Conservation (phyloP, 2,888 invertebrate genomes). For the Caenorhabditis wallacei region DNA sequence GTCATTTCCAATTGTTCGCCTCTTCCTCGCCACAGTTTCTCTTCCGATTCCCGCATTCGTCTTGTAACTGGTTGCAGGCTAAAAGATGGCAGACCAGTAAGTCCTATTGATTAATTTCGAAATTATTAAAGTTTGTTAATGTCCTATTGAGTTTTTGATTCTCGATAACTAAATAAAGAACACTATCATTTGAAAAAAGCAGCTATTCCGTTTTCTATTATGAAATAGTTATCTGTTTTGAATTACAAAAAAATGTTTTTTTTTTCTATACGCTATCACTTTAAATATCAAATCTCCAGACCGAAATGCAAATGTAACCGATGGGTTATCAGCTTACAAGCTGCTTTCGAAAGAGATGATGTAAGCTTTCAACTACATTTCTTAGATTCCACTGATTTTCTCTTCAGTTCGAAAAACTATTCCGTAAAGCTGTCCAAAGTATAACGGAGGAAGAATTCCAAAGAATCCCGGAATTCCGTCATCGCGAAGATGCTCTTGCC, state of each 20-base stretch:
- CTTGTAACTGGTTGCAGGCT: background rate
- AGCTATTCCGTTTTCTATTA: too few species aligned
- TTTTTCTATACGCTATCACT: too few species aligned
- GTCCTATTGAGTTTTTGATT: too few species aligned
- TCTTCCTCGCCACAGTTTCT: background rate
- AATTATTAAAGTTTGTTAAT: too few species aligned
- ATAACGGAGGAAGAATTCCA: slow-evolving; percentile 80
- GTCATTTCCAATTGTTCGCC: slow-evolving; percentile 7
- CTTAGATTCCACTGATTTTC: background rate
- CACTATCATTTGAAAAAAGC: too few species aligned
- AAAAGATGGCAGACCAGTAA: slow-evolving; percentile 28
- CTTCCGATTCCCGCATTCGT: background rate
- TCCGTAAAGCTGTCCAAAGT: slow-evolving; percentile 81
- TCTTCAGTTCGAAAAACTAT: slow-evolving; percentile 77
- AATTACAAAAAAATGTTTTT: too few species aligned
- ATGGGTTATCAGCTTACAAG: slow-evolving; percentile 80
- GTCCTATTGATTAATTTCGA: background rate
- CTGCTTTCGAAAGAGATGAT: slow-evolving; percentile 77
- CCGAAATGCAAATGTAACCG: slow-evolving; percentile 75
- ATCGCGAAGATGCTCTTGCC: slow-evolving; percentile 80
- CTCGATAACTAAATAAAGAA: too few species aligned
- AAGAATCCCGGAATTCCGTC: slow-evolving; percentile 77
- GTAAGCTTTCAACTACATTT: slow-evolving; percentile 54
- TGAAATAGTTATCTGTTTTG: too few species aligned
- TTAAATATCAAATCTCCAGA: too few species aligned